Base-by-base conservation (phyloP, 1,140 invertebrate species). In the Marisa cornuarietis region DNA sequence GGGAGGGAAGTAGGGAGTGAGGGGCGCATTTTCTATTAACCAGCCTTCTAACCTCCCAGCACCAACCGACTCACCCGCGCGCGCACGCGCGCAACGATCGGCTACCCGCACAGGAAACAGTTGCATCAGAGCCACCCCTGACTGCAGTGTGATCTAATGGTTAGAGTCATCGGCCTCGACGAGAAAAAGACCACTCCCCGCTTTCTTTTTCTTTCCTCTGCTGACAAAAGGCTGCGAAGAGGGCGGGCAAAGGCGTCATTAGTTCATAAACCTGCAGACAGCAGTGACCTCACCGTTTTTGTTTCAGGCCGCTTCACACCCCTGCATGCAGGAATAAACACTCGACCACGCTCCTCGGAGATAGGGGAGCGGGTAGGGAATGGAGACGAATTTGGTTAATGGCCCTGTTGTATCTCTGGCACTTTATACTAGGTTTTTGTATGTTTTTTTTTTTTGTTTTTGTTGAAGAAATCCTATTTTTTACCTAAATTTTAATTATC, bases 211-310 rank as follows among this genome's bases (percentile, higher is more conserved):
- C 54, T 58, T 54, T 49, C 9, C 49, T 52, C n/a, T 52, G 4
- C 22, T n/a, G 51, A 31, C 49, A 73, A 31, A 54, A 20, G 26
- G 63, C 63, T 77, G 49, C 31, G 26, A 20, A n/a, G 49, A 54
- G 61, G n/a, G 65, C 11, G 63, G 4, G 5, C 13, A 22, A 1
- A 63, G 26, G 63, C 66, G 63, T 54, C 26, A 73, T 52, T 73
- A 73, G 71, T 73, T 73, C 71, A 73, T 73, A 73, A 54, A 73
- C 69, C 9, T 58, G 11, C 54, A 58, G 54, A 58, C 54, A 9
- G 54, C 54, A 58, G 54, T 58, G 54, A 58, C 54, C 54, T 58
- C 54, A 58, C 54, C 54, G 54, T 58, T 58, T 58, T 58, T 58
- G 54, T 58, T 58, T 58, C 54, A 14, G 54, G 11, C 54, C 54